These are phyloP conservation scores for Eulemur mongoz DNA, from an alignment of 2,797 vertebrate genomes.

Conservation along the genomic window DNA sequence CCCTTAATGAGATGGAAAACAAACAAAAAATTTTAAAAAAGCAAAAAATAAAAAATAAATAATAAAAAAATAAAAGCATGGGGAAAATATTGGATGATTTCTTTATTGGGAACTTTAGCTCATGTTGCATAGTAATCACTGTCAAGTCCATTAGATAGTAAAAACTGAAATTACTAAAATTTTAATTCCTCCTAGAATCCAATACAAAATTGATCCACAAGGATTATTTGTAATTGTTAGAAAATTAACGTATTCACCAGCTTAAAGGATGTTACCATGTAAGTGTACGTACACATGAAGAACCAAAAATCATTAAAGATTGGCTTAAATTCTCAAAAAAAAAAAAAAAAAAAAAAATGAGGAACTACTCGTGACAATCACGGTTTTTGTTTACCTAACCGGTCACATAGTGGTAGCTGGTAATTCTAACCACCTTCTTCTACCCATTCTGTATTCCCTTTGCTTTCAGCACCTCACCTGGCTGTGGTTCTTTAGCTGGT, in stretches of 20 bases:
- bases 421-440: too few relatives aligned
- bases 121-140: constrained; percentile 31
- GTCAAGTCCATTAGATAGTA: constrained; percentile 16
- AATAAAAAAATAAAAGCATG: not conserved
- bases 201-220: not conserved
- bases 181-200: not conserved
- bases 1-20: too few relatives aligned
- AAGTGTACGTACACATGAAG: not conserved
- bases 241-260: not conserved
- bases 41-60: too few relatives aligned
- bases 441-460: too few relatives aligned
- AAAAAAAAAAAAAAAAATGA: too few relatives aligned
- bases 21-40: too few relatives aligned
- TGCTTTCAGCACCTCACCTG: too few relatives aligned
- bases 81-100: constrained; percentile 27
- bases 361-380: too few relatives aligned
- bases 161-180: not conserved
- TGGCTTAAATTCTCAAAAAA: not conserved
- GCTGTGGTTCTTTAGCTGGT: too few relatives aligned
- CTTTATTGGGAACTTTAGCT: not conserved
- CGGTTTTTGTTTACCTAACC: too few relatives aligned
- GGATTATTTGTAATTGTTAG: not conserved
- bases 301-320: not conserved
- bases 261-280: not conserved
- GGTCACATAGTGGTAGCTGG: too few relatives aligned